Conservation (phyloP, 2,113 vertebrate genomes). For the Phylloscopus whistleri region DNA sequence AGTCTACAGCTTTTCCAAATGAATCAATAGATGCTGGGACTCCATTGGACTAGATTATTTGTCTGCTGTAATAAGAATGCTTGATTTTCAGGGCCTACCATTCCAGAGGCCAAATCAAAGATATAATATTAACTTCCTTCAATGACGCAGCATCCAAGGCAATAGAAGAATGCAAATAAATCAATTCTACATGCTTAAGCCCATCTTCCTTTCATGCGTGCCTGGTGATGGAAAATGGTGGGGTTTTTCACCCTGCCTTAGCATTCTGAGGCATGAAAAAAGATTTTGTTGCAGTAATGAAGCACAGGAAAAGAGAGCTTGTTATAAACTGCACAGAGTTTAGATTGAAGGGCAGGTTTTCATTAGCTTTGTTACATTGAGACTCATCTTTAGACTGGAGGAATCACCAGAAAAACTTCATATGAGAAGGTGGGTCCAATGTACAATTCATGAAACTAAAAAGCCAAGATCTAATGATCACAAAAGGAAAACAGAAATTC, state of each 20-base stretch:
- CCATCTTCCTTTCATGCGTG: constrained; percentile 55
- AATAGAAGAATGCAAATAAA: constrained; percentile 74
- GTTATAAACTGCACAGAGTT: constrained; percentile 69
- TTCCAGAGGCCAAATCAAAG: constrained; percentile 69
- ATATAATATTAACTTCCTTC: constrained; percentile 62
- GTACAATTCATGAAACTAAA: neutral
- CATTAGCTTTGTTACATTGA: constrained; percentile 67
- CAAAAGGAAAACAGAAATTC: neutral
- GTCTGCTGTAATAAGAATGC: constrained; percentile 56
- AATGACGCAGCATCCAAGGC: constrained; percentile 58
- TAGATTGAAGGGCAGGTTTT: constrained; percentile 68
- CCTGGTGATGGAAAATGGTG: constrained; percentile 36
- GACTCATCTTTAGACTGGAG: constrained; percentile 50
- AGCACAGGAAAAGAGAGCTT: constrained; percentile 67
- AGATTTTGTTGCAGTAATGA: constrained; percentile 72
- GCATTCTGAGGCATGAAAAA: constrained; percentile 69
- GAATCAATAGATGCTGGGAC: constrained; percentile 46
- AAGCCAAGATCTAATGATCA: neutral
- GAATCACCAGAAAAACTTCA: constrained; percentile 57
- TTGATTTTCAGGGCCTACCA: constrained; percentile 66
- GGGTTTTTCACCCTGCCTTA: constrained; percentile 37
- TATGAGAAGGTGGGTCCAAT: constrained; percentile 21
- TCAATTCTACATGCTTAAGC: constrained; percentile 71
- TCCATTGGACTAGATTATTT: constrained; percentile 3
- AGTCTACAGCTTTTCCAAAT: constrained; percentile 69